A percentile compares a stretch with the other conserved stretches of the same genome.
Conservation (phyloP, 1,140 invertebrate genomes). For the Tigriopus japonicus region DNA sequence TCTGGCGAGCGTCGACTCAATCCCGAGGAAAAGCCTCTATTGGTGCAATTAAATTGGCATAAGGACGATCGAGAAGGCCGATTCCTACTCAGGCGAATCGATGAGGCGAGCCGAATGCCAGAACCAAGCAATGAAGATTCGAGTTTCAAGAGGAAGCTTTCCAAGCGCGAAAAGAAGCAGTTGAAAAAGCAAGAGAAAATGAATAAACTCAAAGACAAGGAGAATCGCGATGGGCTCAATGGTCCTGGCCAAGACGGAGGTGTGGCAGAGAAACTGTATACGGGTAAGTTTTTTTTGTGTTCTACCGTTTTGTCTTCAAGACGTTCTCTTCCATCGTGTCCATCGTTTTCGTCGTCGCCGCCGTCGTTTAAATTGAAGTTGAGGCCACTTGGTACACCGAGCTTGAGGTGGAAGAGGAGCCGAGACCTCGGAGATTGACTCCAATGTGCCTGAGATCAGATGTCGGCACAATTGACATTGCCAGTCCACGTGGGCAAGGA, state of each 20-base stretch:
- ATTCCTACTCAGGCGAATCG: slow-evolving; percentile 54
- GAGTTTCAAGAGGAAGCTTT: slow-evolving; percentile 67
- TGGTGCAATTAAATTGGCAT: slow-evolving; percentile 98
- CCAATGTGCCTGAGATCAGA: not conserved
- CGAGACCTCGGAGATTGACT: not conserved
- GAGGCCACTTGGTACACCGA: slow-evolving; percentile 2
- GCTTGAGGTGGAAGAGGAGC: not conserved
- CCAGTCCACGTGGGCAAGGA: not conserved
- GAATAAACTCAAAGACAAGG: slow-evolving; percentile 41
- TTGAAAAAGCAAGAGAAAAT: slow-evolving; percentile 92
- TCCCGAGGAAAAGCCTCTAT: slow-evolving; percentile 74
- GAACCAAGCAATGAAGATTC: slow-evolving; percentile 11
- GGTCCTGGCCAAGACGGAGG: slow-evolving; percentile 28
- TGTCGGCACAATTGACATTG: not conserved
- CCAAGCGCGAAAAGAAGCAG: slow-evolving; percentile 96
- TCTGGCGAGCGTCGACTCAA: slow-evolving; percentile 79
- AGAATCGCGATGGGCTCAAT: slow-evolving; percentile 32
- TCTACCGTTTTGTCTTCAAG: no score
- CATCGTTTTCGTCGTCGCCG: not conserved
- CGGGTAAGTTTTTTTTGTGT: slow-evolving; percentile 31
- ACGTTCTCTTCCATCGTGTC: no score
- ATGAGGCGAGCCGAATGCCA: slow-evolving; percentile 13
- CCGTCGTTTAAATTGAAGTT: slow-evolving; percentile 1
- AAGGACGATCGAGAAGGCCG: slow-evolving; percentile 91
- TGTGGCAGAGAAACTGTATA: slow-evolving; percentile 79